Conservation (phyloP, 2,888 invertebrate genomes). For the Lissonota sp. region DNA sequence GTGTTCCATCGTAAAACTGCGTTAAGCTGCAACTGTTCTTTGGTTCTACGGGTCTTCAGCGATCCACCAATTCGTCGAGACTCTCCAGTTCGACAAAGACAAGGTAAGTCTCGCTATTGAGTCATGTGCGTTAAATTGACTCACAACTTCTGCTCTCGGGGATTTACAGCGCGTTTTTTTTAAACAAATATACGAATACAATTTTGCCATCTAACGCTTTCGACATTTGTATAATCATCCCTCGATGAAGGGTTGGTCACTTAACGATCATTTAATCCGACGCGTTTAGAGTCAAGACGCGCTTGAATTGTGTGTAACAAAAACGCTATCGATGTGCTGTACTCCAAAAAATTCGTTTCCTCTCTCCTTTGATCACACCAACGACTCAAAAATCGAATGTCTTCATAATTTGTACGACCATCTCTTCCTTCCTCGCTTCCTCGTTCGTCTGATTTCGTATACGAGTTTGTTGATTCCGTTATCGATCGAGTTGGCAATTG, state of each 20-base stretch:
- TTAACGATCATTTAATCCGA: conserved; percentile 8
- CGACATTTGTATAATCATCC: too few relatives aligned
- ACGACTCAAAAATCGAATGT: too few relatives aligned
- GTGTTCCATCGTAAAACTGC: conserved; percentile 50
- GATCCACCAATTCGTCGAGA: conserved; percentile 66
- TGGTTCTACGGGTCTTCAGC: conserved; percentile 71
- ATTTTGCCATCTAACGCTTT: too few relatives aligned
- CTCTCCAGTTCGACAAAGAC: conserved; percentile 57
- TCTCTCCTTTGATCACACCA: too few relatives aligned
- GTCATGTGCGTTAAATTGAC: background rate
- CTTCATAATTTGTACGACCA: too few relatives aligned
- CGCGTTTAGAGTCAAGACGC: conserved; percentile 1
- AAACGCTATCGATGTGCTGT: conserved; percentile 34
- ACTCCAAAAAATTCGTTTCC: conserved; percentile 5
- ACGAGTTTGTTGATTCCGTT: too few relatives aligned
- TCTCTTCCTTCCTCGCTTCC: conserved; percentile 39
- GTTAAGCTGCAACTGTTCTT: conserved; percentile 81
- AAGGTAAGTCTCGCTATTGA: conserved; percentile 53
- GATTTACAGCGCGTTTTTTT: too few relatives aligned
- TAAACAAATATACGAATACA: too few relatives aligned
- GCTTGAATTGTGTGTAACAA: conserved; percentile 26
- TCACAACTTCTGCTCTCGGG: too few relatives aligned
- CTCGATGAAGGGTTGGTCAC: background rate
- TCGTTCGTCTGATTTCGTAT: background rate
- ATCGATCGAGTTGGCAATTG: too few relatives aligned